phyloP scores from a whole-genome alignment of 2,888 invertebrate species.

The Lacanobia wlatinum region DNA sequence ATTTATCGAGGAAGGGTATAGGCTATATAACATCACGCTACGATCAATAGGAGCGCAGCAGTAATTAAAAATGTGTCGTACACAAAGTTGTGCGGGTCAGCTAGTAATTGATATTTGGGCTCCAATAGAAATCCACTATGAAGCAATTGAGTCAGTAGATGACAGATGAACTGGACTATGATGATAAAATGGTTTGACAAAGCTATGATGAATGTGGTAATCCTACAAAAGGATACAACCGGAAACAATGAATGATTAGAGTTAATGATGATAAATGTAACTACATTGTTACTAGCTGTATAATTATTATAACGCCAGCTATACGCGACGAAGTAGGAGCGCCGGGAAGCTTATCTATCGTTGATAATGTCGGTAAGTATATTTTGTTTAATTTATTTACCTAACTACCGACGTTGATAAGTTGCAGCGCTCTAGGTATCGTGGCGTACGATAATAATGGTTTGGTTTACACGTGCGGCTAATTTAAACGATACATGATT shows the following conservation, averaged over 20 bases:
- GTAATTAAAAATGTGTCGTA: too few relatives aligned
- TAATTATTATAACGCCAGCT: not conserved
- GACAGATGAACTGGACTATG: not conserved
- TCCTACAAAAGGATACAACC: not conserved
- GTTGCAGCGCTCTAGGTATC: constrained; percentile 1
- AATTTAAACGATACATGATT: not conserved
- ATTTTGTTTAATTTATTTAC: constrained; percentile 39
- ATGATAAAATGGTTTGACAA: not conserved
- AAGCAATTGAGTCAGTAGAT: not conserved
- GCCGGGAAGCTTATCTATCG: constrained; percentile 6
- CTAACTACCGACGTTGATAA: constrained; percentile 29
- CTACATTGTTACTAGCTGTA: not conserved
- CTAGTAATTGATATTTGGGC: not conserved
- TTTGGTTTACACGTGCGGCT: not conserved
- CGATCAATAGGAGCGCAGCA: too few relatives aligned
- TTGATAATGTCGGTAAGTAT: constrained; percentile 38
- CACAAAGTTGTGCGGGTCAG: too few relatives aligned
- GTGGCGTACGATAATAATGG: constrained; percentile 10
- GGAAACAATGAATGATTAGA: constrained; percentile 21
- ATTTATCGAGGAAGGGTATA: too few relatives aligned
- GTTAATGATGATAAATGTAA: constrained; percentile 12
- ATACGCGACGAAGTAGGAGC: not conserved
- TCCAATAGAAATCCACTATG: not conserved
- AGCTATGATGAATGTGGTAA: not conserved
- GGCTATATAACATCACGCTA: too few relatives aligned